Evolutionary conservation across 2,797 vertebrate species (phyloP).

Genomic region (Telmatherina bonti): DNA sequence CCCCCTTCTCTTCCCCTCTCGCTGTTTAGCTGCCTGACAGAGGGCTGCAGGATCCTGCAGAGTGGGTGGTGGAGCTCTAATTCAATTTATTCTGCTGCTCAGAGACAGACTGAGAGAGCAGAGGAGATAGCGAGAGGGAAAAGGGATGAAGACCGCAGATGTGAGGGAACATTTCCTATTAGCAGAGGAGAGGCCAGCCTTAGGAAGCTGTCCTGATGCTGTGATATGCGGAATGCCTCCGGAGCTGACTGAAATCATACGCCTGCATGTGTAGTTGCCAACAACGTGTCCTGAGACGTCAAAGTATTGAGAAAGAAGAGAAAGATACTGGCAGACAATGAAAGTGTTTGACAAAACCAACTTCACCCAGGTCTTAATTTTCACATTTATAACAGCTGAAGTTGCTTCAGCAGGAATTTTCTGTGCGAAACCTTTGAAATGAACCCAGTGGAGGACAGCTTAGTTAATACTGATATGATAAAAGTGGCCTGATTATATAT

Average conservation of each 20-base stretch:
- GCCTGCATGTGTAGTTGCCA: conserved; percentile 20
- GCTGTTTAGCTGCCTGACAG: conserved; percentile 69
- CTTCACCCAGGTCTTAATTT: neutral
- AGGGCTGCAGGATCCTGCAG: conserved; percentile 66
- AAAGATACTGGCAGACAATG: neutral
- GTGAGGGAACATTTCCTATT: conserved; percentile 72
- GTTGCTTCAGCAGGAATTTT: too few relatives aligned
- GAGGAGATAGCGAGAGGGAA: conserved; percentile 21
- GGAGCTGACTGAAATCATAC: conserved; percentile 11
- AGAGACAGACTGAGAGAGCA: conserved; percentile 58
- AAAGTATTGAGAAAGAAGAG: conserved; percentile 14
- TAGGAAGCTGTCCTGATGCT: conserved; percentile 43
- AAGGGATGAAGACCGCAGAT: conserved; percentile 64
- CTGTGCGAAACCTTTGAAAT: too few relatives aligned
- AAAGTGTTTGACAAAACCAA: neutral
- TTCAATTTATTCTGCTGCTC: conserved; percentile 78
- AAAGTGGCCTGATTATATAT: too few relatives aligned
- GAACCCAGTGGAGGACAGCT: too few relatives aligned
- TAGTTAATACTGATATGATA: too few relatives aligned
- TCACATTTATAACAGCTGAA: neutral
- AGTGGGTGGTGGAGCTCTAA: conserved; percentile 77
- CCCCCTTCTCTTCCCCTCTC: conserved; percentile 16
- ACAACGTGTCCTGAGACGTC: conserved; percentile 29
- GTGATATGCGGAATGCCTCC: conserved; percentile 61
- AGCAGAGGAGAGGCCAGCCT: conserved; percentile 50